phyloP scores from a whole-genome alignment of 1,140 invertebrate species.

The Lordiphosa stackelbergi region DNA sequence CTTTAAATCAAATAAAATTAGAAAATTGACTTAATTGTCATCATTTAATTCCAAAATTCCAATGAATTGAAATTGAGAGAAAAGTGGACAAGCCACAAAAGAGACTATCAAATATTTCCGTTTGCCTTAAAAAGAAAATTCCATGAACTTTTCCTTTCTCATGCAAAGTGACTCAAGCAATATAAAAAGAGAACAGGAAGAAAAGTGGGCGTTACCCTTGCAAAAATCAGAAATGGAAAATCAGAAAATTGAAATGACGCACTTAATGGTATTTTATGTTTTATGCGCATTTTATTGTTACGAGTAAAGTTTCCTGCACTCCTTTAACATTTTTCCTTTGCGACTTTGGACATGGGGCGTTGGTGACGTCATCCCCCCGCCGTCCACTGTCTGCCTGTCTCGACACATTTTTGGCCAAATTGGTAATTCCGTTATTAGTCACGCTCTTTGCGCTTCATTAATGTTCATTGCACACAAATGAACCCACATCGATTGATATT shows the following conservation, averaged over 20 bases:
- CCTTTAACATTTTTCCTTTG: not conserved
- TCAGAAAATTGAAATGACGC: conserved; percentile 70
- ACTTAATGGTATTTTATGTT: conserved; percentile 71
- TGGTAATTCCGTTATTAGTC: conserved; percentile 75
- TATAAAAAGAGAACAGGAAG: too few species aligned
- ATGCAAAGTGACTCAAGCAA: too few species aligned
- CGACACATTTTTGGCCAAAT: conserved; percentile 56
- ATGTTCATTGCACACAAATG: conserved; percentile 76
- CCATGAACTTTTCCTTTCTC: too few species aligned
- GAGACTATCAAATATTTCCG: too few species aligned
- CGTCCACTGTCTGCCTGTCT: conserved; percentile 15
- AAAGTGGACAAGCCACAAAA: too few species aligned
- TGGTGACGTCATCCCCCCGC: not conserved
- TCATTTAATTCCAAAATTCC: too few species aligned
- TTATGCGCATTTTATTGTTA: conserved; percentile 68
- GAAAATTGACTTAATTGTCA: too few species aligned
- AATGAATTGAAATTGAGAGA: too few species aligned
- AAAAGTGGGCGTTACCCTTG: too few species aligned
- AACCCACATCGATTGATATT: conserved; percentile 76
- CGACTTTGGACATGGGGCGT: not conserved
- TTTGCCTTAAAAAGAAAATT: too few species aligned
- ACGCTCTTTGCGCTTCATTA: conserved; percentile 76
- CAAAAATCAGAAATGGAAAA: conserved; percentile 30
- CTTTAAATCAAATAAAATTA: too few species aligned
- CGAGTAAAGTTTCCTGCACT: conserved; percentile 34